Evolutionary conservation across 2,113 vertebrate genomes (phyloP), one percentile per base, ranked within the genome.

Genomic region (Rynchops niger): DNA sequence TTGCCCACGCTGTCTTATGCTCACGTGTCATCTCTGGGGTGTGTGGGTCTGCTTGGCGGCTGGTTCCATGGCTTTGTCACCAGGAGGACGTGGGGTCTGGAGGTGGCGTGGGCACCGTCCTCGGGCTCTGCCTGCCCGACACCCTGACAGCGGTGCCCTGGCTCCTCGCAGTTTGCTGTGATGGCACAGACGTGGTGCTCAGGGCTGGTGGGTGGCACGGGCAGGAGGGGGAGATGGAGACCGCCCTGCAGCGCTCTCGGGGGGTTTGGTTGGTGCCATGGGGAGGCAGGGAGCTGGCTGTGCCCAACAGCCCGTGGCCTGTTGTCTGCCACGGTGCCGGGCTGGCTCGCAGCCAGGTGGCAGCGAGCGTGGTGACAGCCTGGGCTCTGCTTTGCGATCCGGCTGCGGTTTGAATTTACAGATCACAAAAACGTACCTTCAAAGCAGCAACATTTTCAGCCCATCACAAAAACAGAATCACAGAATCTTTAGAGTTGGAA

Each of bases 71-170:
- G 40, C 45, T 71, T 56, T 1, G 13, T 34, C 3, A 8, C 30
- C 2, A 9, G 49, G 40, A 50, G 40, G 27, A 21, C 0, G 1
- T 0, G 2, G 36, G 19, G 19, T 17, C 56, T 38, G 63, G 15
- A 9, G 27, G 50, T 9, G 40, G 9, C 2, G 2, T 3, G 52
- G 69, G n/a, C 7, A 3, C 26, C 0, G 4, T 27, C 32, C 43
- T 59, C 0, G 0, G 19, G 42, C 56, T 76, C 23, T 5, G 7
- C 8, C 0, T 0, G 9, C 10, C 55, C 1, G 2, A 3, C 1
- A 6, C 34, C 0, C 1, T 1, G 42, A 42, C 42, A 3, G 40
- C 25, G 9, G 9, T 36, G 53, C 53, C 18, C 40, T 0, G 1
- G 1, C 16, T n/a, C 63, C 23, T 27, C 53, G 21, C 0, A 0